phyloP scores from a whole-genome alignment of 2,888 invertebrate species.

The Dicranocentrus wangi region DNA sequence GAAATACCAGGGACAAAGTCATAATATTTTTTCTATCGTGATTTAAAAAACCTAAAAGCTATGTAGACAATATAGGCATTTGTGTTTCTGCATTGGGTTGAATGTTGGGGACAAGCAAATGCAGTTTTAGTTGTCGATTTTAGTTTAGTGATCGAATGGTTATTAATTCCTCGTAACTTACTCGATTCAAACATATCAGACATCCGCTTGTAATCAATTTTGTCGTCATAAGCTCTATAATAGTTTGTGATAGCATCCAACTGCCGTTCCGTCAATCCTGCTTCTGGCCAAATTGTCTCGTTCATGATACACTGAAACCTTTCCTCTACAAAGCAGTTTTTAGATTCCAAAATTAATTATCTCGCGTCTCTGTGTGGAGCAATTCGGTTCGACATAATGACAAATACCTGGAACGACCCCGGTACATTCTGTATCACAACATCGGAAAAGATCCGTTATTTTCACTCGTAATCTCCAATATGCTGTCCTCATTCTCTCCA shows the following conservation, averaged over 20 bases:
- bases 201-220: constrained; percentile 72
- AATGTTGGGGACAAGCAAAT: too few species aligned
- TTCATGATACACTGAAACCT: constrained; percentile 71
- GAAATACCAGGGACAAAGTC: too few species aligned
- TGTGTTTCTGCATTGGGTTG: too few species aligned
- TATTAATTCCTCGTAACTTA: constrained; percentile 55
- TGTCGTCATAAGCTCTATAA: constrained; percentile 70
- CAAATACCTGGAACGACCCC: constrained; percentile 69
- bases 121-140: too few species aligned
- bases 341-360: not conserved
- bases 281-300: constrained; percentile 70
- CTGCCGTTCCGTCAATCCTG: constrained; percentile 71
- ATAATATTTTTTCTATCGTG: too few species aligned
- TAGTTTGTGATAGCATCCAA: constrained; percentile 72
- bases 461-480: constrained; percentile 70
- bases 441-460: constrained; percentile 71
- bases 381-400: too few species aligned
- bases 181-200: constrained; percentile 72
- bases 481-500: constrained; percentile 72
- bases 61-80: too few species aligned
- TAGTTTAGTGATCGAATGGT: too few species aligned
- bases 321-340: constrained; percentile 63
- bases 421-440: constrained; percentile 71
- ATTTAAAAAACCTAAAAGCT: too few species aligned
- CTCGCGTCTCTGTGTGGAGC: not conserved